A percentile compares a stretch with the other conserved stretches of the same genome.
phyloP scores from a whole-genome alignment of 2,113 vertebrate genomes.

The Cinclus cinclus region DNA sequence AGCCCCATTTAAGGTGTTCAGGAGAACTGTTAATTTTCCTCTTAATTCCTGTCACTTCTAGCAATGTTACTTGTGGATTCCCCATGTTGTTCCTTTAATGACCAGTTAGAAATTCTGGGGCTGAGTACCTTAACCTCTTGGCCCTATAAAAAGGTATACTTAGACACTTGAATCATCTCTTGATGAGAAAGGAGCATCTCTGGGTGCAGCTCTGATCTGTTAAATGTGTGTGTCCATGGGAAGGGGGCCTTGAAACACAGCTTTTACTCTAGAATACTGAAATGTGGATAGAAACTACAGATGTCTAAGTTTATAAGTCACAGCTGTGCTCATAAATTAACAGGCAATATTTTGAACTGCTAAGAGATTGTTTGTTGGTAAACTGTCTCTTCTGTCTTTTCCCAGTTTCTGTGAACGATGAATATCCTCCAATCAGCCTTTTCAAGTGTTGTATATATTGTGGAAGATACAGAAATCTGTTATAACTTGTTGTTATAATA shows the following conservation, averaged over 20 bases:
- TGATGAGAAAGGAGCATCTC: neutral
- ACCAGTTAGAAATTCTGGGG: neutral
- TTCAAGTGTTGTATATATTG: neutral
- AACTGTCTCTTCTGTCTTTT: conserved; percentile 28
- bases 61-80: neutral
- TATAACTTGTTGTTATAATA: neutral
- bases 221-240: neutral
- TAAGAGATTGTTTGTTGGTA: conserved; percentile 33
- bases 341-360: conserved; percentile 29
- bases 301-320: conserved; percentile 21
- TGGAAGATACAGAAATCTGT: neutral
- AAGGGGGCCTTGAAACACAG: neutral
- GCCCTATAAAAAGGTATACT: neutral
- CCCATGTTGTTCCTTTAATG: neutral
- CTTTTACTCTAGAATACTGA: neutral
- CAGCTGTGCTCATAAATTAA: conserved; percentile 49
- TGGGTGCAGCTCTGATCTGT: neutral
- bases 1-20: neutral
- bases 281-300: neutral
- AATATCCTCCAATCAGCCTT: neutral
- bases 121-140: neutral
- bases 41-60: neutral
- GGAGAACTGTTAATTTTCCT: neutral
- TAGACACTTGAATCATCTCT: neutral
- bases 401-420: neutral